Conservation (phyloP, 2,113 vertebrate species). For the Mustelus asterias region DNA sequence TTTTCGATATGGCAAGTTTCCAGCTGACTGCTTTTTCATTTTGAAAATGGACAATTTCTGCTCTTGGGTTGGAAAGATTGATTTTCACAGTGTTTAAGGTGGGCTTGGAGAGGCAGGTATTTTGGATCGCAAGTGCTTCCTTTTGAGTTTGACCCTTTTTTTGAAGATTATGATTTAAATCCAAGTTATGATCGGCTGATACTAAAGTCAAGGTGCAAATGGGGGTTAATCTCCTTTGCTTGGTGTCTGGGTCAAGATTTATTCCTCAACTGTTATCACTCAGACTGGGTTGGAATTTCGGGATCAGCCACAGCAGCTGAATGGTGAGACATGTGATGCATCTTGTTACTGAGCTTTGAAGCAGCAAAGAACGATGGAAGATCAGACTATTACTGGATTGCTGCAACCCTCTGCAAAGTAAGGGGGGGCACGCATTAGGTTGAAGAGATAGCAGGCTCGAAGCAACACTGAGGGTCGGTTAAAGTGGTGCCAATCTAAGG, state of each 20-base stretch:
- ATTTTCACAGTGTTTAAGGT: background rate
- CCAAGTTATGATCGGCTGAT: background rate
- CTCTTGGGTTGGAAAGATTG: background rate
- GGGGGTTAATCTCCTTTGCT: background rate
- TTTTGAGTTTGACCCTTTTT: background rate
- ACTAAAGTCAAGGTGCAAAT: background rate
- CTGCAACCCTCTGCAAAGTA: background rate
- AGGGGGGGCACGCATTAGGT: background rate
- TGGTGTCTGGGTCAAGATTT: background rate
- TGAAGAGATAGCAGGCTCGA: background rate
- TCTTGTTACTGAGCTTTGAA: background rate
- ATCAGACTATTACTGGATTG: no score
- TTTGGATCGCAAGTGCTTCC: background rate
- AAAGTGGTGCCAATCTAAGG: background rate
- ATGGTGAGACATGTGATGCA: background rate
- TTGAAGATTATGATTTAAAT: background rate
- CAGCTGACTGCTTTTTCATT: slow-evolving; percentile 29
- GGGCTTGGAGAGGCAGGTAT: background rate
- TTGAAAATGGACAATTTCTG: slow-evolving; percentile 7
- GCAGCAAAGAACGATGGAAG: background rate
- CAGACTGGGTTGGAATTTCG: background rate
- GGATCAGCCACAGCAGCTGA: background rate
- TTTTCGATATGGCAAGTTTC: background rate
- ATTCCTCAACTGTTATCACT: background rate
- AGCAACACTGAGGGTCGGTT: background rate